These are phyloP conservation scores for Dolomedes plantarius DNA, from an alignment of 2,888 invertebrate species.

Conservation along the genomic window DNA sequence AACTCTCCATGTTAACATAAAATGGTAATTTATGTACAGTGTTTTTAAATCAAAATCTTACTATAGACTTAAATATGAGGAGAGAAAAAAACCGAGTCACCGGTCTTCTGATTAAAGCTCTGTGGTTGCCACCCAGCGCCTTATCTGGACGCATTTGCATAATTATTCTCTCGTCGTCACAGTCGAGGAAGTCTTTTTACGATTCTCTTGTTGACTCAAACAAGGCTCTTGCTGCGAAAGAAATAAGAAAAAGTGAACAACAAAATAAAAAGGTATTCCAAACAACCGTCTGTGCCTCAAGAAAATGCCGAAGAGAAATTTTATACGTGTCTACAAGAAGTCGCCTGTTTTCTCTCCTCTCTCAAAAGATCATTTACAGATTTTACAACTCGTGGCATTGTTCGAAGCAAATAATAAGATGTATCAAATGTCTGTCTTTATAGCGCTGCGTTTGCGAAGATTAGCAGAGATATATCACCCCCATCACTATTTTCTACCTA, in stretches of 20 bases:
- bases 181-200: constrained; percentile 18
- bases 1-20: no score
- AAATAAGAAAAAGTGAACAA: not conserved
- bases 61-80: no score
- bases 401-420: not conserved
- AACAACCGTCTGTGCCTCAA: not conserved
- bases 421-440: not conserved
- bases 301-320: not conserved
- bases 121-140: not conserved
- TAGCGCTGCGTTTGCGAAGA: not conserved
- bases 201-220: not conserved
- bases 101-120: not conserved
- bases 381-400: not conserved
- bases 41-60: no score
- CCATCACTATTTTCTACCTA: no score
- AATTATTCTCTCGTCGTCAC: constrained; percentile 32
- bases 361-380: not conserved
- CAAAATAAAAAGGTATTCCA: not conserved
- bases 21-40: no score
- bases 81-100: not conserved
- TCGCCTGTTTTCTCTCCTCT: not conserved
- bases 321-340: not conserved
- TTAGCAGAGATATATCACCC: not conserved
- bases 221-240: not conserved
- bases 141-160: constrained; percentile 18